These are phyloP conservation scores for Heliangelus exortis DNA, from an alignment of 2,797 vertebrate genomes.

Conservation along the genomic window DNA sequence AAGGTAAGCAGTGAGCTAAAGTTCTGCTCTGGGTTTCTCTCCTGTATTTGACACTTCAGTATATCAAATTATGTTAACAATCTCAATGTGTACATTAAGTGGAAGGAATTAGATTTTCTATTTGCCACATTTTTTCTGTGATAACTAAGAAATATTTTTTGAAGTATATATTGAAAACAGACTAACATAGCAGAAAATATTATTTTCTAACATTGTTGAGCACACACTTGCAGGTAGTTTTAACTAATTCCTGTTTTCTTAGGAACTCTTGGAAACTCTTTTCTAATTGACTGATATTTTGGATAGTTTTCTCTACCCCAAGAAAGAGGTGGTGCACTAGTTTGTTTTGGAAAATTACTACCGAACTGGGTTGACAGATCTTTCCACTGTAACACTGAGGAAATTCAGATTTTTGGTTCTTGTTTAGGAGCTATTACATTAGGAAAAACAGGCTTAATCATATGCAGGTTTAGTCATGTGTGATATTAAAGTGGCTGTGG, in stretches of 20 bases:
- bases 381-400: neutral
- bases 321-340: neutral
- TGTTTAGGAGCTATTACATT: neutral
- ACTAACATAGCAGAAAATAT: neutral
- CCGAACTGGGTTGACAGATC: neutral
- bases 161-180: neutral
- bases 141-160: neutral
- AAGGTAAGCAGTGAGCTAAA: constrained; percentile 79
- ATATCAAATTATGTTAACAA: neutral
- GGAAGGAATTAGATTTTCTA: neutral
- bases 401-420: neutral
- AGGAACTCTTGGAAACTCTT: neutral
- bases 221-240: neutral
- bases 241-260: neutral
- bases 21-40: neutral
- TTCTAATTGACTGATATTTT: neutral
- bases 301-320: neutral
- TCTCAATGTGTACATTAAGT: neutral
- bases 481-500: neutral
- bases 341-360: neutral
- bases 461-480: neutral
- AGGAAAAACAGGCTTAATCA: neutral
- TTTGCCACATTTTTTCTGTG: neutral
- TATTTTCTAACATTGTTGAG: neutral
- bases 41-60: neutral